Conservation (phyloP, 2,113 vertebrate species). For the Merops nubicus region DNA sequence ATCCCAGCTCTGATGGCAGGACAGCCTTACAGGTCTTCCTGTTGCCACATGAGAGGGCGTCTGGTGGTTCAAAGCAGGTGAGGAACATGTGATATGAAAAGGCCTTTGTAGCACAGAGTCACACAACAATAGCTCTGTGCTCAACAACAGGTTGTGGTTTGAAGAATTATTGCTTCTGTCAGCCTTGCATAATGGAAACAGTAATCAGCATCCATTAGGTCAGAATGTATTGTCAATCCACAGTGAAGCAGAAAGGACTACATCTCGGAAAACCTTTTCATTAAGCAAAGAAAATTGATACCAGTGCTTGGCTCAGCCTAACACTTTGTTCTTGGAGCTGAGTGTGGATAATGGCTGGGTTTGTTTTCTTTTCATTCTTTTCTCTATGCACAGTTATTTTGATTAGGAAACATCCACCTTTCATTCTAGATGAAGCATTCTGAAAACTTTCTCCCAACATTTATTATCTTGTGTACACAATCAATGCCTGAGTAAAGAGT, state of each 20-base stretch:
- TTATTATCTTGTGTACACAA: constrained; percentile 6
- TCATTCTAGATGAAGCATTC: constrained; percentile 27
- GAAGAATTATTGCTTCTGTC: constrained; percentile 62
- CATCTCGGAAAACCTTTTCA: constrained; percentile 54
- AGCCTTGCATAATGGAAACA: constrained; percentile 55
- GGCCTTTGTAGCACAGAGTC: constrained; percentile 26
- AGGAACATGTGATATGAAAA: constrained; percentile 46
- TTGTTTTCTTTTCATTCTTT: constrained; percentile 49
- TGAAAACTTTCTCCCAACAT: constrained; percentile 3
- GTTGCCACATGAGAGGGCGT: background rate
- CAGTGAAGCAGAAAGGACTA: constrained; percentile 62
- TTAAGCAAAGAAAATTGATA: constrained; percentile 60
- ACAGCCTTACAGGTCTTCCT: background rate
- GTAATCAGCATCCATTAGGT: constrained; percentile 67
- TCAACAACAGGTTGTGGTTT: constrained; percentile 53
- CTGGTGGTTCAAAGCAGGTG: background rate
- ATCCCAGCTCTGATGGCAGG: background rate
- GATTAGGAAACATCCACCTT: constrained; percentile 52
- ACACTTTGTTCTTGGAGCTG: constrained; percentile 7
- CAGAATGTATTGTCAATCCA: constrained; percentile 62
- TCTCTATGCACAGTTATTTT: constrained; percentile 21
- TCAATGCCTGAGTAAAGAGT: background rate
- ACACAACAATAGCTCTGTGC: background rate
- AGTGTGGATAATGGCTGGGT: constrained; percentile 36
- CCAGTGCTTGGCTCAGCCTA: constrained; percentile 36